Evolutionary conservation across 2,888 invertebrate species (phyloP).

Genomic region (Phalera bucephala): DNA sequence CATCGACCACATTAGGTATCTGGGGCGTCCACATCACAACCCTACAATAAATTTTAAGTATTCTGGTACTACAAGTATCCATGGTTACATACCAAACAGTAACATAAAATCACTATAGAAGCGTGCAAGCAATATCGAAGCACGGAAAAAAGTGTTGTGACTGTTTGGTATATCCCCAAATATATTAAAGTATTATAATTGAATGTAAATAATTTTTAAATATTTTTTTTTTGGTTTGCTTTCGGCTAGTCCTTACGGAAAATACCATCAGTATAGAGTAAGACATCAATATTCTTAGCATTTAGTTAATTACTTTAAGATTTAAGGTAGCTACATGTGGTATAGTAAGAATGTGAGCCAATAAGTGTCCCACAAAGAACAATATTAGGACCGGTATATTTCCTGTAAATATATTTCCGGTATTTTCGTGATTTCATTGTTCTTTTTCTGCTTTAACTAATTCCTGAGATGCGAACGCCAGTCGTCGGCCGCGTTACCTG

Average conservation of each 20-base stretch:
- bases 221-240: no score
- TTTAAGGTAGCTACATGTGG: no score
- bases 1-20: conserved; percentile 62
- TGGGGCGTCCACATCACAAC: conserved; percentile 54
- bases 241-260: no score
- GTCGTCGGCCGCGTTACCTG: conserved; percentile 72
- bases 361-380: not conserved
- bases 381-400: not conserved
- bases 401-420: no score
- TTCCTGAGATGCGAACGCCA: conserved; percentile 52
- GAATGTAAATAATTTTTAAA: no score
- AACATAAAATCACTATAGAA: conserved; percentile 30
- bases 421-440: no score
- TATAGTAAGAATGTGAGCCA: no score
- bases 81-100: conserved; percentile 31
- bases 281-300: no score
- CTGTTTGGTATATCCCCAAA: conserved; percentile 24
- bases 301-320: no score
- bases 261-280: no score
- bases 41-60: not conserved
- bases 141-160: conserved; percentile 27
- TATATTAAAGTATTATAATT: not conserved
- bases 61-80: not conserved
- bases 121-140: conserved; percentile 42
- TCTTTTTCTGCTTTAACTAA: not conserved